Percentiles rank a stretch among this genome's conserved stretches.
These are phyloP conservation scores for Tachuris rubrigastra DNA, from an alignment of 2,113 vertebrate species.

Conservation along the genomic window DNA sequence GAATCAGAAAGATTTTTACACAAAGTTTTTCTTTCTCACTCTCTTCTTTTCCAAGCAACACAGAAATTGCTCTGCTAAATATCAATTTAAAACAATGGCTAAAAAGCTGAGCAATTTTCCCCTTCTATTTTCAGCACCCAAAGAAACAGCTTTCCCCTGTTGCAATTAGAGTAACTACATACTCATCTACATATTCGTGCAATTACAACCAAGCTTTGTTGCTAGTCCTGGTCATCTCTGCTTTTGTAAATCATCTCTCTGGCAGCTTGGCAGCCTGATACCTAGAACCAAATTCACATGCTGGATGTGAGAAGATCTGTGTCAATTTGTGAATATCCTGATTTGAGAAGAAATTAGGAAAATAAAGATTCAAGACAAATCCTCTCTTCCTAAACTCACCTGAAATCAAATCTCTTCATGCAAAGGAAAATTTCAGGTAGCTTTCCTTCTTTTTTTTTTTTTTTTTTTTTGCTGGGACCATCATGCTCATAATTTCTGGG, in stretches of 20 bases:
- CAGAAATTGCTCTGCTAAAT: constrained; percentile 19
- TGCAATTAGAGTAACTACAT: not conserved
- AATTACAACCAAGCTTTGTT: not conserved
- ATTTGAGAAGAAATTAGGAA: not conserved
- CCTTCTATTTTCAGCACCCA: not conserved
- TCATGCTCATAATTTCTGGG: not conserved
- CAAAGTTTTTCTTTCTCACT: not conserved
- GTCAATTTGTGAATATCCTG: not conserved
- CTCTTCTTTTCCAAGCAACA: not conserved
- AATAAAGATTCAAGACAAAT: not conserved
- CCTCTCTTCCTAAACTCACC: not conserved
- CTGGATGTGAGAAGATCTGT: not conserved
- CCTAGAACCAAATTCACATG: not conserved
- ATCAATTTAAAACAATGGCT: constrained; percentile 22
- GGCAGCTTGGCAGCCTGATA: not conserved
- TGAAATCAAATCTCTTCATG: not conserved
- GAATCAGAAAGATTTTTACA: not conserved
- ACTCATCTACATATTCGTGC: constrained; percentile 37
- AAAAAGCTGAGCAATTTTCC: constrained; percentile 32
- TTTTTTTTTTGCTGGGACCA: not conserved
- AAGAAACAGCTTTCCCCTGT: constrained; percentile 18
- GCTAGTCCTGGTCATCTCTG: constrained; percentile 14
- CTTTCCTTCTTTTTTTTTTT: not conserved
- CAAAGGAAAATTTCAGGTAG: not conserved
- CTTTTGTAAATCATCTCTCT: not conserved